phyloP scores from a whole-genome alignment of 2,888 invertebrate genomes.

The Tenthredo amoena region DNA sequence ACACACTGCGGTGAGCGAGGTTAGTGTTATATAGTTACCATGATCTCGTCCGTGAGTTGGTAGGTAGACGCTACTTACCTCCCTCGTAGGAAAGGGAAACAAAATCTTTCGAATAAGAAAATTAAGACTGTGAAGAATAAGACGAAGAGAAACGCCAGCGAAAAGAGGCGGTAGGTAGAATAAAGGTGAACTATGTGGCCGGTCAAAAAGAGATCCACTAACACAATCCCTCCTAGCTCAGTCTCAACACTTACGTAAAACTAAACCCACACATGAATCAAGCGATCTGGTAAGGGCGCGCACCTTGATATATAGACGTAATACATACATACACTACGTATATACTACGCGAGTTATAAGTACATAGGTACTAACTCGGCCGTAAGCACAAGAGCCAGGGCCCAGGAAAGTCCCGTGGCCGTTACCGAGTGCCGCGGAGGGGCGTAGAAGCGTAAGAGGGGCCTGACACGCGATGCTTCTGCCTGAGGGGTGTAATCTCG shows the following conservation, averaged over 20 bases:
- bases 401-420: conserved; percentile 56
- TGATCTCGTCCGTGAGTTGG: neutral
- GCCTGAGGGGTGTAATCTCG: conserved; percentile 76
- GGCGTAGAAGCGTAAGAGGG: conserved; percentile 70
- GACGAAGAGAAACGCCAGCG: neutral
- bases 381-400: conserved; percentile 51
- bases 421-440: conserved; percentile 57
- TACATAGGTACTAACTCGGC: conserved; percentile 39
- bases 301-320: neutral
- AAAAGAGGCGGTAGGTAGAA: conserved; percentile 35
- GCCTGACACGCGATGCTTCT: conserved; percentile 77
- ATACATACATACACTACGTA: neutral
- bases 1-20: neutral
- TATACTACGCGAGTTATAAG: conserved; percentile 13
- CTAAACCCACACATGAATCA: neutral
- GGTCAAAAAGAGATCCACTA: conserved; percentile 24
- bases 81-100: neutral
- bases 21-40: neutral
- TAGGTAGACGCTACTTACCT: neutral
- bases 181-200: conserved; percentile 39
- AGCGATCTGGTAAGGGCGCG: conserved; percentile 5
- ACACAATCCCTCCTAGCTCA: conserved; percentile 13
- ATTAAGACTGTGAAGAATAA: neutral
- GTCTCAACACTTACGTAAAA: neutral
- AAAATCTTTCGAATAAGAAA: neutral